A percentile compares a stretch with the other conserved stretches of the same genome.
These are phyloP conservation scores for Rhyacophila evoluta DNA, from an alignment of 2,888 invertebrate species.

Conservation along the genomic window DNA sequence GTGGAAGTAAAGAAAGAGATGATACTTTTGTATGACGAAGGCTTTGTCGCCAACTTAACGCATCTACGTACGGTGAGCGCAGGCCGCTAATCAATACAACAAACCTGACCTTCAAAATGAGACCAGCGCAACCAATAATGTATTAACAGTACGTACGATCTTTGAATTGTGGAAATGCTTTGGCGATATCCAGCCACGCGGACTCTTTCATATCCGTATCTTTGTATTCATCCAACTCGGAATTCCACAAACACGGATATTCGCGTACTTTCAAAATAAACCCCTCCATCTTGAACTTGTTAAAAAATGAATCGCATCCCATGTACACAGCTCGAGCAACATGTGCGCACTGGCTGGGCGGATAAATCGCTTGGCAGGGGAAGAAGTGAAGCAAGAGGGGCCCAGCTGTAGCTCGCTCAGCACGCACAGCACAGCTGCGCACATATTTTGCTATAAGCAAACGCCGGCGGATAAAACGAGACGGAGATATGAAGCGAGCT, in stretches of 20 bases:
- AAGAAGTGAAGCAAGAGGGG: background rate
- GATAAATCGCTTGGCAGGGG: background rate
- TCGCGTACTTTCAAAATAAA: background rate
- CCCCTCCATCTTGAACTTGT: background rate
- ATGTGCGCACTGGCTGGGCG: slow-evolving; percentile 3
- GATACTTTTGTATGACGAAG: no score
- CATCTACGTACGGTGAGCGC: no score
- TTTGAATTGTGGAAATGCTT: background rate
- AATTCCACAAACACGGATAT: slow-evolving; percentile 6
- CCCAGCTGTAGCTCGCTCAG: slow-evolving; percentile 1
- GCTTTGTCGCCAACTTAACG: no score
- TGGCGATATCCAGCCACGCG: background rate
- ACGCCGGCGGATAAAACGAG: background rate
- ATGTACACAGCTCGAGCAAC: background rate
- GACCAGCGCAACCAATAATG: background rate
- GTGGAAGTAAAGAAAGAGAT: no score
- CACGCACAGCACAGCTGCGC: background rate
- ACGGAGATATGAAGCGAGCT: background rate
- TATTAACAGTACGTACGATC: background rate
- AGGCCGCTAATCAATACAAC: background rate
- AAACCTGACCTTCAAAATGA: background rate
- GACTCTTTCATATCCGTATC: background rate
- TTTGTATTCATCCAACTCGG: background rate
- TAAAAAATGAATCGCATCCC: background rate
- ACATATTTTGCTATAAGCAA: background rate